A percentile compares a stretch with the other conserved stretches of the same genome.
Evolutionary conservation across 2,888 invertebrate species (phyloP).

Genomic region (Allygus modestus): DNA sequence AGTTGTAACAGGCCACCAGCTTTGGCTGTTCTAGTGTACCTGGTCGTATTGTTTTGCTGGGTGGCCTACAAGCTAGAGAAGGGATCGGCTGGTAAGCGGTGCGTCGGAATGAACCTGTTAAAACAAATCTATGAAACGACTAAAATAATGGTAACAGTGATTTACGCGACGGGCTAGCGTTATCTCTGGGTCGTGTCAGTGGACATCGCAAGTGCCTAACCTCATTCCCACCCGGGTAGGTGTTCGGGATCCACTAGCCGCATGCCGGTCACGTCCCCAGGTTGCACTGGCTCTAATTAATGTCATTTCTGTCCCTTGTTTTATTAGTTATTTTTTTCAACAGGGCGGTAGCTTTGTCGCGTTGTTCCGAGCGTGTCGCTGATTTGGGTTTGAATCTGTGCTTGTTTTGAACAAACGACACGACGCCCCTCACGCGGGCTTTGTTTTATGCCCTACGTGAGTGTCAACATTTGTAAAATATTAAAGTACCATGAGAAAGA

Average conservation of each 20-base stretch:
- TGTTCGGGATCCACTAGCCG: not conserved
- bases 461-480: constrained; percentile 23
- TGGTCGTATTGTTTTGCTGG: too few species aligned
- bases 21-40: too few species aligned
- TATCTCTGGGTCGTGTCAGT: too few species aligned
- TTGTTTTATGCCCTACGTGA: constrained; percentile 33
- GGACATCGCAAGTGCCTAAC: too few species aligned
- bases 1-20: too few species aligned
- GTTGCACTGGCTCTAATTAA: constrained; percentile 52
- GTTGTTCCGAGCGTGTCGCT: constrained; percentile 16
- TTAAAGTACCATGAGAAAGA: not conserved
- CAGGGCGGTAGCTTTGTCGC: constrained; percentile 29
- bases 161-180: too few species aligned
- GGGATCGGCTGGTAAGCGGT: too few species aligned
- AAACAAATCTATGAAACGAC: too few species aligned
- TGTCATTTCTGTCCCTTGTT: constrained; percentile 42
- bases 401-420: constrained; percentile 42
- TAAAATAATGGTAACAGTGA: too few species aligned
- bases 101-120: too few species aligned
- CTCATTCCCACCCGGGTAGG: too few species aligned
- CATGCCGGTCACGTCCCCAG: constrained; percentile 30
- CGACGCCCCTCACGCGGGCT: not conserved
- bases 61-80: too few species aligned
- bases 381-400: constrained; percentile 46
- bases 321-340: constrained; percentile 32